phyloP scores from a whole-genome alignment of 2,888 invertebrate species.

The Erebia ligea region DNA sequence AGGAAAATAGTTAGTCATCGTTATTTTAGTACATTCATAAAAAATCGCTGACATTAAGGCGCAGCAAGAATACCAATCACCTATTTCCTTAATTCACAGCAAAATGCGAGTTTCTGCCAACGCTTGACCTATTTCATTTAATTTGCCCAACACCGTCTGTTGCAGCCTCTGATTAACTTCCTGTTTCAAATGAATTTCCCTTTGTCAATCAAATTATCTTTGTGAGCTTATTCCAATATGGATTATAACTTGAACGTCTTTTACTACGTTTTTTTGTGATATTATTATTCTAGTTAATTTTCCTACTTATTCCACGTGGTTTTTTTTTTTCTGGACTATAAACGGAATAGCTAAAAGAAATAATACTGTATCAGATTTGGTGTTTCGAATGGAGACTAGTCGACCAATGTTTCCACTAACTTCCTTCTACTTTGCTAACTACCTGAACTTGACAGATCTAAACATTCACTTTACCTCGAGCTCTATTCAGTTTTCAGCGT shows the following conservation, averaged over 20 bases:
- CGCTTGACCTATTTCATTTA: conserved; percentile 72
- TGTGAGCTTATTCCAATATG: conserved; percentile 1
- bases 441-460: conserved; percentile 12
- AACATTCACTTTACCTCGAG: neutral
- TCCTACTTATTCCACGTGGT: too few species aligned
- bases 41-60: neutral
- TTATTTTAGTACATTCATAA: conserved; percentile 4
- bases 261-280: too few species aligned
- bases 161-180: conserved; percentile 74
- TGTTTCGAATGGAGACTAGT: neutral
- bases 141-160: conserved; percentile 66
- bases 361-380: neutral
- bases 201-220: conserved; percentile 26
- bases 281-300: too few species aligned
- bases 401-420: conserved; percentile 1
- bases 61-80: neutral
- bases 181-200: conserved; percentile 71
- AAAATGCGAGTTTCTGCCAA: conserved; percentile 59
- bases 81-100: conserved; percentile 70
- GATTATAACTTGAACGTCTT: neutral
- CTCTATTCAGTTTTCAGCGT: too few species aligned
- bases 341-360: too few species aligned
- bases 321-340: too few species aligned
- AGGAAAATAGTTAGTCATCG: neutral
- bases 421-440: conserved; percentile 9